Evolutionary conservation across 2,888 invertebrate species (phyloP), one percentile per base, ranked within the genome.

Genomic region (Limnephilus lunatus): DNA sequence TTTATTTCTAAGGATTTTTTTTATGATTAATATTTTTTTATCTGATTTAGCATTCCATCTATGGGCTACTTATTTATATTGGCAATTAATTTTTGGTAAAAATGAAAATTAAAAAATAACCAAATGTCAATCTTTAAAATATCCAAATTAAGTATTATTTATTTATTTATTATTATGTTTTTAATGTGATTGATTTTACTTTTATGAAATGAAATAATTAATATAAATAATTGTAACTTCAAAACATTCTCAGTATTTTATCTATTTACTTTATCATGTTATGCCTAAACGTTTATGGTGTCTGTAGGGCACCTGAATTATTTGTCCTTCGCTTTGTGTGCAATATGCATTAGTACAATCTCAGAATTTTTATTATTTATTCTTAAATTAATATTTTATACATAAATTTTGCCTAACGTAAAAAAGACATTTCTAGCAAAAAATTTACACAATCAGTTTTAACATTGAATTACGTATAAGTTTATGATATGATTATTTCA

Each of bases 1-100:
- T 32, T 87, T 86, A 44, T 86, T 86, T 86, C n/a, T 39, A 82
- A 82, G 19, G 31, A 48, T 85, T 85, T 85, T 32, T 32, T 32
- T 32, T 32, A 32, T 85, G n/a, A 12, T n/a, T 85, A 4, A 44
- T 86, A 5, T 86, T 68, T 68, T 68, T 68, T 68, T 68, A n/a
- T 68, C n/a, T 86, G 39, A 86, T 44, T 30, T 86, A 48, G 9
- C 85, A 86, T 44, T 44, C 39, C 44, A 35, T 25, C 68, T 68
- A 68, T 9, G 25, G n/a, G 25, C 68, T 48, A 39, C 19, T 39
- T n/a, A 39, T 44, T 86, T 86, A n/a, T 30, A 44, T 86, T 44
- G 44, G 44, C 30, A 86, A 44, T 86, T 3, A 25, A 83, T 86
- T 12, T 86, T 87, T 87, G 0, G 31, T 53, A 31, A 30, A 14